phyloP scores from a whole-genome alignment of 2,888 invertebrate species.

The Rhagonycha lutea region DNA sequence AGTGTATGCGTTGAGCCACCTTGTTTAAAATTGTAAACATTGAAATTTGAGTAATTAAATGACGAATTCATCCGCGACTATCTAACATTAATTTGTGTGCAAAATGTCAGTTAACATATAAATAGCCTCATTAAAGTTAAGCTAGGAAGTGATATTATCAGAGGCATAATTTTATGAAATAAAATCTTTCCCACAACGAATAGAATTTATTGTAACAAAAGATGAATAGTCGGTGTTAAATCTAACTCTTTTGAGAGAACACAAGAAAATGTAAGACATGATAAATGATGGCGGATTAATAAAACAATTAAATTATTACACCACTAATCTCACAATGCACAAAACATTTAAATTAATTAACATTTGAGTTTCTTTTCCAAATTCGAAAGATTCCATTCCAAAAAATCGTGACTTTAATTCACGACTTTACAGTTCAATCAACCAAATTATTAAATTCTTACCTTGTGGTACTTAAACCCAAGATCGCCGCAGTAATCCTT shows the following conservation, averaged over 20 bases:
- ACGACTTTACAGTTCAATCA: background rate
- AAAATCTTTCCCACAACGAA: slow-evolving; percentile 5
- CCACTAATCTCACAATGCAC: background rate
- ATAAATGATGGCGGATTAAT: background rate
- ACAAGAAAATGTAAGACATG: background rate
- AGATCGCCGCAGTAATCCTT: slow-evolving; percentile 1
- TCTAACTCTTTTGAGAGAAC: background rate
- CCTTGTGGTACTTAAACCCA: background rate
- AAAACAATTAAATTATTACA: background rate
- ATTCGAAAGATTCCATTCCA: background rate
- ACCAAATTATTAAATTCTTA: slow-evolving; percentile 2
- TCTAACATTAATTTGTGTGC: slow-evolving; percentile 10
- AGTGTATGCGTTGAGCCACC: background rate
- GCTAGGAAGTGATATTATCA: slow-evolving; percentile 12
- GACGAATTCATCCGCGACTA: slow-evolving; percentile 7
- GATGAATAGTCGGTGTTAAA: background rate
- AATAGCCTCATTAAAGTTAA: slow-evolving; percentile 16
- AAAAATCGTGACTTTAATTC: slow-evolving; percentile 11
- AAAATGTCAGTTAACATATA: slow-evolving; percentile 19
- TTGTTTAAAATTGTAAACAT: background rate
- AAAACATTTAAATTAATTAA: background rate
- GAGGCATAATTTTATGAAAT: slow-evolving; percentile 14
- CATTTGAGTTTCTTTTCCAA: background rate
- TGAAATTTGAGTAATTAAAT: background rate
- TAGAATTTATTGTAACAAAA: slow-evolving; percentile 6